A percentile compares a stretch with the other conserved stretches of the same genome.
Conservation (phyloP, 2,797 vertebrate genomes). For the Poliocrania exsul region DNA sequence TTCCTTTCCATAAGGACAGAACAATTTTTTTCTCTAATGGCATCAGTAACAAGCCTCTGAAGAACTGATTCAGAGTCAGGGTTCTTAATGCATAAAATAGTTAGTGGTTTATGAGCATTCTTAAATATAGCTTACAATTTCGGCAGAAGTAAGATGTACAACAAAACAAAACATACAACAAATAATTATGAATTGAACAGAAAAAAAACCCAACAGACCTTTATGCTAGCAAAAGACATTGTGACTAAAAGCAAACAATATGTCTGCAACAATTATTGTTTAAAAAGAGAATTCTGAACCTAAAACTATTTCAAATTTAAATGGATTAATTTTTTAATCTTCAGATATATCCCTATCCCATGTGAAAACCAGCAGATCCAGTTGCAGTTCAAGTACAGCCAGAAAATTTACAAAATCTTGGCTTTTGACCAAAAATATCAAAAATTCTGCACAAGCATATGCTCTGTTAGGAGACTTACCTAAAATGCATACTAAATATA, state of each 20-base stretch:
- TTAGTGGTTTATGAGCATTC: background rate
- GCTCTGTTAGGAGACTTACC: background rate
- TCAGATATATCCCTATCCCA: background rate
- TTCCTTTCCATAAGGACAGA: background rate
- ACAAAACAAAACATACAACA: background rate
- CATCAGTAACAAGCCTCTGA: background rate
- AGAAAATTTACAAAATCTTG: background rate
- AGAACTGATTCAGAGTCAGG: background rate
- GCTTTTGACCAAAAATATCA: background rate
- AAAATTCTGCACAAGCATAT: background rate
- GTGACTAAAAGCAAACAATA: background rate
- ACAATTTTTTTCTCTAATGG: background rate
- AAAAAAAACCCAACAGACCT: background rate
- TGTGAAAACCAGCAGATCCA: background rate
- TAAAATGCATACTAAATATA: background rate
- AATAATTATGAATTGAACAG: background rate
- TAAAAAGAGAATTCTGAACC: background rate
- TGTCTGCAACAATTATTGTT: background rate
- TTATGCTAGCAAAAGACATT: background rate
- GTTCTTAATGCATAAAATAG: background rate
- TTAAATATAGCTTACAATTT: background rate
- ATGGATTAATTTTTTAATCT: background rate
- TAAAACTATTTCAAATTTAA: background rate
- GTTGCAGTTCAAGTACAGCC: background rate
- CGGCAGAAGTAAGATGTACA: background rate